Conservation (phyloP, 2,888 invertebrate genomes). For the Philhelius pedissequus region DNA sequence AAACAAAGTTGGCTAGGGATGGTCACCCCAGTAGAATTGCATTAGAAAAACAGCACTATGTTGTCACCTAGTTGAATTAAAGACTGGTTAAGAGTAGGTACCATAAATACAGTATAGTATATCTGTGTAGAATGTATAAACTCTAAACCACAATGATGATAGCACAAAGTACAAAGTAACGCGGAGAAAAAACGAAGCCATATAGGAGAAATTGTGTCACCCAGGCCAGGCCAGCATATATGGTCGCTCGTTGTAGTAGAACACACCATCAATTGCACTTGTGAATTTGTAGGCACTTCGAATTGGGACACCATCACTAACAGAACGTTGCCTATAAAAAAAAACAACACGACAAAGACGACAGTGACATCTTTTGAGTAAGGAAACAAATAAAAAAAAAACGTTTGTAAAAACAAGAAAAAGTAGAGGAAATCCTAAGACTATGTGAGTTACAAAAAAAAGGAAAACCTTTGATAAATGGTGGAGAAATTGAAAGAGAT, state of each 20-base stretch:
- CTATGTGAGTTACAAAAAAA: slow-evolving; percentile 6
- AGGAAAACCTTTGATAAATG: slow-evolving; percentile 55
- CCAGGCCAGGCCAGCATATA: slow-evolving; percentile 21
- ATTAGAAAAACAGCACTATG: background rate
- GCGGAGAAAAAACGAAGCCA: slow-evolving; percentile 42
- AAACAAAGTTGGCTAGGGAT: background rate
- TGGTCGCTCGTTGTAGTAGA: slow-evolving; percentile 5
- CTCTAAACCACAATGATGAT: background rate
- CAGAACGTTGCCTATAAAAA: background rate
- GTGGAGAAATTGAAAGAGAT: slow-evolving; percentile 13
- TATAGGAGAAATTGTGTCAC: slow-evolving; percentile 61
- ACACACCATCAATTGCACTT: slow-evolving; percentile 53
- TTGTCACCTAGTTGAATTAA: slow-evolving; percentile 57
- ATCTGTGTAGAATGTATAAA: background rate
- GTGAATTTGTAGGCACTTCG: slow-evolving; percentile 49
- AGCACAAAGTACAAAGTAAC: slow-evolving; percentile 20
- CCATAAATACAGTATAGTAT: background rate
- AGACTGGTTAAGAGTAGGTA: slow-evolving; percentile 24
- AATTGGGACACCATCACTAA: slow-evolving; percentile 52
- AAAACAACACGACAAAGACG: slow-evolving; percentile 23
- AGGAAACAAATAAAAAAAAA: slow-evolving; percentile 6
- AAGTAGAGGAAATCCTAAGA: slow-evolving; percentile 44
- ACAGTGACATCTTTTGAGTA: slow-evolving; percentile 60
- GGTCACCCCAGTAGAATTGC: slow-evolving; percentile 38
- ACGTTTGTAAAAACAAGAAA: slow-evolving; percentile 14